Percentiles rank a stretch among this genome's conserved stretches.
These are phyloP conservation scores for Danio jaintianensis DNA, from an alignment of 2,797 vertebrate species.

Conservation along the genomic window DNA sequence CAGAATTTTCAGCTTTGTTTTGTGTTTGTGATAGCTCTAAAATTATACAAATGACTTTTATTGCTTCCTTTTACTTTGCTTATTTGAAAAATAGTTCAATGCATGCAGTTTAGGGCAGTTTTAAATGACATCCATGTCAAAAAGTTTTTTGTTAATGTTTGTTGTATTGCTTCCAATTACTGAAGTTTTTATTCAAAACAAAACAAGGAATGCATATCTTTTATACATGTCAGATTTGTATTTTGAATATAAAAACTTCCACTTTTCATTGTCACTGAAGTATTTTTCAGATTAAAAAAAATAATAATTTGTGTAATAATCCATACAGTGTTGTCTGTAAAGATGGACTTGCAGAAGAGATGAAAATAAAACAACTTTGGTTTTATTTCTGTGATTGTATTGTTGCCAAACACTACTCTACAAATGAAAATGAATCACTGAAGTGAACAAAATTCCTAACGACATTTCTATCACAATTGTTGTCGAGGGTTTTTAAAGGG, in stretches of 20 bases:
- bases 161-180: constrained; percentile 1
- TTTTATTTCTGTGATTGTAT: not conserved
- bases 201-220: constrained; percentile 7
- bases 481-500: too few species aligned
- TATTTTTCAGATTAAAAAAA: constrained; percentile 41
- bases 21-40: not conserved
- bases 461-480: too few species aligned
- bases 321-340: not conserved
- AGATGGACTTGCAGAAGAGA: not conserved
- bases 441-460: not conserved
- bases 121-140: not conserved
- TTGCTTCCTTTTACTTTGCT: not conserved
- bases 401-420: not conserved
- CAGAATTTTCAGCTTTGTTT: not conserved
- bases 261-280: constrained; percentile 33
- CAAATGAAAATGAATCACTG: not conserved
- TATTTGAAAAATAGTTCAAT: not conserved
- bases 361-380: not conserved
- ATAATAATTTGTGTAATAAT: not conserved
- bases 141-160: not conserved
- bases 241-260: constrained; percentile 35
- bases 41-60: constrained; percentile 9
- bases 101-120: not conserved
- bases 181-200: constrained; percentile 14
- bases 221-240: constrained; percentile 32